Evolutionary conservation across 2,888 invertebrate genomes (phyloP).

Genomic region (Thelaira solivaga): DNA sequence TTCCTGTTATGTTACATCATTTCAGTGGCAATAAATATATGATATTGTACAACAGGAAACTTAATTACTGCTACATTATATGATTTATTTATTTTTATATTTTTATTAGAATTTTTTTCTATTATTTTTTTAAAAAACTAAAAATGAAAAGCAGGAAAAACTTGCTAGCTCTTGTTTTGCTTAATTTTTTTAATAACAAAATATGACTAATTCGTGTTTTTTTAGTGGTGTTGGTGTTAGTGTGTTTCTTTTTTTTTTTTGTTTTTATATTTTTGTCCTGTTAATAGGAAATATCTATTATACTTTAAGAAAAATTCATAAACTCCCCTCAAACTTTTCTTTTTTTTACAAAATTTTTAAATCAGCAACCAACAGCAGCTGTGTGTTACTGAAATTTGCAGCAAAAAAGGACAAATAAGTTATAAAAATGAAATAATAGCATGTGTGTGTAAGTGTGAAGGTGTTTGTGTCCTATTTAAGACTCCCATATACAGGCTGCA

Average conservation of each 20-base stretch:
- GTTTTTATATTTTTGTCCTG: no score
- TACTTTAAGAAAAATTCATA: constrained; percentile 10
- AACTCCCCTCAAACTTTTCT: neutral
- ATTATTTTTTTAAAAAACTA: neutral
- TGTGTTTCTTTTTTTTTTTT: no score
- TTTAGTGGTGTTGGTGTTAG: neutral
- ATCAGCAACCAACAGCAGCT: constrained; percentile 45
- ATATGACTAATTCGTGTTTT: constrained; percentile 27
- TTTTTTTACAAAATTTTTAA: neutral
- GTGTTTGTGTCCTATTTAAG: constrained; percentile 52
- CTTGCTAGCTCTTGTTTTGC: neutral
- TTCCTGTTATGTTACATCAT: no score
- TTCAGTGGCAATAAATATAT: no score
- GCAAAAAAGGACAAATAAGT: neutral
- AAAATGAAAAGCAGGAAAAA: constrained; percentile 4
- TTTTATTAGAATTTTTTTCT: neutral
- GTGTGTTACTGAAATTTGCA: constrained; percentile 16
- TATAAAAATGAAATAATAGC: neutral
- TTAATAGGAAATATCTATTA: constrained; percentile 23
- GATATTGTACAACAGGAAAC: constrained; percentile 28
- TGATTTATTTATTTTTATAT: constrained; percentile 44
- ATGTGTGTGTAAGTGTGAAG: neutral
- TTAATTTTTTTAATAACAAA: constrained; percentile 15
- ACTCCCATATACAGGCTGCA: constrained; percentile 53
- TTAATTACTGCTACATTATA: constrained; percentile 43